phyloP scores from a whole-genome alignment of 2,888 invertebrate species.

The Globia sparganii region DNA sequence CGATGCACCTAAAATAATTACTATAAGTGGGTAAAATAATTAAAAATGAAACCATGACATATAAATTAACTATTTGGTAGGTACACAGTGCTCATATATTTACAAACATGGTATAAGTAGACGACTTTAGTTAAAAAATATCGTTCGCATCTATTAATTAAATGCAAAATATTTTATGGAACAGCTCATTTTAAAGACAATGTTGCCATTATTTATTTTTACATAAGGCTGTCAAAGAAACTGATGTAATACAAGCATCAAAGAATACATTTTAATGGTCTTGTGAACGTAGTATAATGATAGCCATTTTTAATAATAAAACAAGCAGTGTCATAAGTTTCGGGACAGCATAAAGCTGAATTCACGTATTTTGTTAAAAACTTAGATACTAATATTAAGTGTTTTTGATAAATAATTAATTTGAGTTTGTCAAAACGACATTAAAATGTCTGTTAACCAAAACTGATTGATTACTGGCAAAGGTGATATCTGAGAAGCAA shows the following conservation, averaged over 20 bases:
- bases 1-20: too few relatives aligned
- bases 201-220: not conserved
- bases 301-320: not conserved
- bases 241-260: not conserved
- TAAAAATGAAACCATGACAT: too few relatives aligned
- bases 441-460: not conserved
- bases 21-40: too few relatives aligned
- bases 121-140: too few relatives aligned
- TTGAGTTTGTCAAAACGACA: not conserved
- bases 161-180: not conserved
- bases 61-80: too few relatives aligned
- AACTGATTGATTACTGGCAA: too few relatives aligned
- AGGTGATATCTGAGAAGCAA: too few relatives aligned
- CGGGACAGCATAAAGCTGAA: not conserved
- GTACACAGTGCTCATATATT: too few relatives aligned
- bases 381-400: not conserved
- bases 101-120: too few relatives aligned
- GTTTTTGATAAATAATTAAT: not conserved
- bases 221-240: not conserved
- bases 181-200: not conserved
- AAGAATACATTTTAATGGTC: slow-evolving; percentile 20
- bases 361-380: slow-evolving; percentile 1
- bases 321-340: slow-evolving; percentile 1
- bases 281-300: slow-evolving; percentile 2
- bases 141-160: not conserved